Evolutionary conservation across 2,888 invertebrate genomes (phyloP), one percentile per base, ranked within the genome.

Genomic region (Sesia apiformis): DNA sequence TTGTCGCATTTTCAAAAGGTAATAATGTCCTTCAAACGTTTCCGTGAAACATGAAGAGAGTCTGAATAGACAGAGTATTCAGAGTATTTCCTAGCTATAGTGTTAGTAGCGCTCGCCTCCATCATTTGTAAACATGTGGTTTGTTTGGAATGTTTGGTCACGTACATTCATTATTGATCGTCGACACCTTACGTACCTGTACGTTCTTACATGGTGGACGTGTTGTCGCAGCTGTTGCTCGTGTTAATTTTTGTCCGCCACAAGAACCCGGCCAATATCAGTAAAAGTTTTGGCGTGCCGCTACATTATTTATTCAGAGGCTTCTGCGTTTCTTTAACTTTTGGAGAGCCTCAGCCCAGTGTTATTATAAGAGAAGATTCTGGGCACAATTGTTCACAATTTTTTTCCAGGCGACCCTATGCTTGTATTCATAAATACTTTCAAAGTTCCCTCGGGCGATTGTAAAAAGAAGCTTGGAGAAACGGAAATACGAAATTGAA

Each of bases 301-400:
- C 69, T 67, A 67, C 76, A 78, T 82, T 81, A 81, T 79, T 82
- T 81, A 84, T 84, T 84, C 80, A 80, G 71, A 72, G 70, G 64
- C 72, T 71, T 73, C 69, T 72, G 71, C 69, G 71, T 78, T 78
- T 72, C 76, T 79, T 76, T 66, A 74, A 76, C 69, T 76, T 76
- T 69, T 63, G 58, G 63, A 71, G 71, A 64, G 69, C 63, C 66
- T 63, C 50, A 61, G 63, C 57, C 61, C 58, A 56, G 63, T 62
- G 67, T 73, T 77, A 71, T 77, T 72, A 73, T 66, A 67, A 69
- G 60, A 59, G 63, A 63, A 61, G 63, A 60, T 61, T 58, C 54
- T 58, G 60, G 61, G 63, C 63, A 70, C 72, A 72, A 74, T 74
- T 69, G 69, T 61, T 65, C 65, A 62, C 69, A 69, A 68, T 73